Conservation (phyloP, 2,113 vertebrate species). For the Galbula dea region DNA sequence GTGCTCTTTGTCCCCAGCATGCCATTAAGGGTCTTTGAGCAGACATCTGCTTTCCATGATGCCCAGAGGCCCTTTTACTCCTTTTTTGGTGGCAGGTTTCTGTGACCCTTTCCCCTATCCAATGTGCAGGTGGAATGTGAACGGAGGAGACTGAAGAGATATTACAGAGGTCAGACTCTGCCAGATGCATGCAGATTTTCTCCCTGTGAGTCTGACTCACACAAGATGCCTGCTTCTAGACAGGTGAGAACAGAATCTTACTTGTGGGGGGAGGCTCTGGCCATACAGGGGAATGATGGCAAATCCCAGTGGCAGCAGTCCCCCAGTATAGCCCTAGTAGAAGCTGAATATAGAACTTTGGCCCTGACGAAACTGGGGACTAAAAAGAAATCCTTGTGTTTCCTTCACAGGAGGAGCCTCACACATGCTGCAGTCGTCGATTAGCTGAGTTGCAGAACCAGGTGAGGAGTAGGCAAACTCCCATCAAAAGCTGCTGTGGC, state of each 20-base stretch:
- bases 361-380: not conserved
- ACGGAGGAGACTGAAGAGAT: conserved; percentile 66
- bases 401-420: not conserved
- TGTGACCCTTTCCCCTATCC: not conserved
- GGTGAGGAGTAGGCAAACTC: not conserved
- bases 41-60: not conserved
- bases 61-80: not conserved
- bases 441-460: conserved; percentile 1
- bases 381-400: not conserved
- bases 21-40: not conserved
- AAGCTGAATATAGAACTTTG: accelerated
- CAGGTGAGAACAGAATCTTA: not conserved
- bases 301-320: not conserved
- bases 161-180: not conserved
- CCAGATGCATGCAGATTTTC: not conserved
- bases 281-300: not conserved
- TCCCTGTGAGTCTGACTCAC: not conserved
- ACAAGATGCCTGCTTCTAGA: not conserved
- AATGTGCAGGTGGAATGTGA: conserved; percentile 65
- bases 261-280: not conserved
- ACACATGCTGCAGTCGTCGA: not conserved
- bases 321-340: not conserved
- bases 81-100: not conserved
- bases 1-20: not conserved
- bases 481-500: not conserved